phyloP scores from a whole-genome alignment of 1,140 invertebrate genomes.

The Kradibia gibbosae region DNA sequence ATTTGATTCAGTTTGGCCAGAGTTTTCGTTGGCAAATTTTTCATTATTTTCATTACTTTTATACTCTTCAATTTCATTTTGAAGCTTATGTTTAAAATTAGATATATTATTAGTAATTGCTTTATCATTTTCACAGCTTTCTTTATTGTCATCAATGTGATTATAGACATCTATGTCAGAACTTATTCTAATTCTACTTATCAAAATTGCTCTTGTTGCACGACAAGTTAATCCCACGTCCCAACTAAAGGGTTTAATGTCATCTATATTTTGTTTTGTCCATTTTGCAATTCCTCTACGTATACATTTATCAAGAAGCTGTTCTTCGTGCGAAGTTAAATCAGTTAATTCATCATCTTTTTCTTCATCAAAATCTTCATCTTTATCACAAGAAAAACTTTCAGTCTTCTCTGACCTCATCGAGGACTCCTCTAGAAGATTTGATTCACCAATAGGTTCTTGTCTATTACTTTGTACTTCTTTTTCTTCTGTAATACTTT shows the following conservation, averaged over 20 bases:
- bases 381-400: background rate
- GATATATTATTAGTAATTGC: constrained; percentile 10
- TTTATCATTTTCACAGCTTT: background rate
- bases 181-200: constrained; percentile 28
- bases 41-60: background rate
- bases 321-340: constrained; percentile 76
- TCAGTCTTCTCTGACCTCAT: constrained; percentile 48
- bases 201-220: constrained; percentile 36
- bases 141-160: background rate
- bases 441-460: constrained; percentile 21
- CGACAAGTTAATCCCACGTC: constrained; percentile 41
- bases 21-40: background rate
- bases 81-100: background rate
- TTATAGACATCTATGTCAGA: constrained; percentile 12
- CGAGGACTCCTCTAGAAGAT: background rate
- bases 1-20: background rate
- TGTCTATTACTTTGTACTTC: constrained; percentile 3
- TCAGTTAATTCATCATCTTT: constrained; percentile 38
- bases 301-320: constrained; percentile 85
- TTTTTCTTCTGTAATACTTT: constrained; percentile 5
- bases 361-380: constrained; percentile 31
- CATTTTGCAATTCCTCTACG: constrained; percentile 81
- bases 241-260: constrained; percentile 48
- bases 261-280: constrained; percentile 37
- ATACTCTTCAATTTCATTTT: background rate